Evolutionary conservation across 37 sponge, comb jelly and placozoan genomes (phyloP), one percentile per base, ranked within the genome.

Genomic region (Corticium candelabrum): DNA sequence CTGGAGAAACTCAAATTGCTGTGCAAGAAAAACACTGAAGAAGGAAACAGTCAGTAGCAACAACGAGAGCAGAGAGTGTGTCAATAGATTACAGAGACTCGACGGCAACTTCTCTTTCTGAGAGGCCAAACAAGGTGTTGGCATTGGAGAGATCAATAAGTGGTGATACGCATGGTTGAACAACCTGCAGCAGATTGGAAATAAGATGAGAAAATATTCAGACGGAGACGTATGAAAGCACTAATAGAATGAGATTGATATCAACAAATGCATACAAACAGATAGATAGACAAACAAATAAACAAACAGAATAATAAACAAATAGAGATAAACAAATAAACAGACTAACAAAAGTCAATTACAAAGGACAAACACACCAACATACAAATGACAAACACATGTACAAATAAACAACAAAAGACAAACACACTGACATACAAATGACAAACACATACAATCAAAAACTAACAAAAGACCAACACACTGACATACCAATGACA

Each of bases 71-170:
- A 77, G 76, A 11, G 15, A 79, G 29, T 21, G 15, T 7, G 32
- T 15, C 1, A 43, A 76, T 91, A n/a, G n/a, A n/a, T 87, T 79
- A 93, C 94, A 96, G 78, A 21, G 94, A 93, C 41, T 96, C 93
- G 3, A 89, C 79, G 76, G 93, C 97, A 29, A 92, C 90, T 43
- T 89, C 56, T 40, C 97, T 78, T 31, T 79, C 69, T 1, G 76
- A 73, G 3, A 96, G 78, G 4, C 97, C 97, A 84, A 40, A 88
- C 15, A 93, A 75, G 0, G 56, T 82, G 1, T 78, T 70, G 38
- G 81, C 56, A 34, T 84, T 37, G 34, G 74, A 41, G 38, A 92
- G 74, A 3, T 80, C 38, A 4, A 80, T 77, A 32, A 79, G 36
- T 5, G 80, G 37, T 69, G 76, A 87, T 35, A 80, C 72, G 5